Percentiles rank a stretch among this genome's conserved stretches.
Evolutionary conservation across 2,888 invertebrate species (phyloP).

Genomic region (Drosophila anceps): DNA sequence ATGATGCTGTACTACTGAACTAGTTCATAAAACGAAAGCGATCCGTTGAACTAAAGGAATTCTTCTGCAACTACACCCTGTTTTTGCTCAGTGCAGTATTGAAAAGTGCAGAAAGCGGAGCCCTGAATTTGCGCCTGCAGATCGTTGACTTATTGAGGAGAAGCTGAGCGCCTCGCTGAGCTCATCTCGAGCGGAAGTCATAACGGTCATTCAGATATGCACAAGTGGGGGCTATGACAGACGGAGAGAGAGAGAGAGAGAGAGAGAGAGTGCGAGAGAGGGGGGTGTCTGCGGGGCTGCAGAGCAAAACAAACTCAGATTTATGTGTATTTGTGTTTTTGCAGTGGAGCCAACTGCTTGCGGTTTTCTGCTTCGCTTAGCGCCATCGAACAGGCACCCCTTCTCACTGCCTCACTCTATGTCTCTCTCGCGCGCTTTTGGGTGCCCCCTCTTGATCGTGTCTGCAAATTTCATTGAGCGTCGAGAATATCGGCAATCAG

Average conservation of each 20-base stretch:
- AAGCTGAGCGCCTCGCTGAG: conserved; percentile 26
- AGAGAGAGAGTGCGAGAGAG: too few relatives aligned
- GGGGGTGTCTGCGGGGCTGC: background rate
- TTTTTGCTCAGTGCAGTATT: conserved; percentile 36
- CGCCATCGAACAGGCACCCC: conserved; percentile 49
- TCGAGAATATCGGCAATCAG: conserved; percentile 73
- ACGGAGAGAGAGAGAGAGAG: background rate
- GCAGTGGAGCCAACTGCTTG: conserved; percentile 11
- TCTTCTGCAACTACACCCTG: background rate
- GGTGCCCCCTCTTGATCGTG: conserved; percentile 1
- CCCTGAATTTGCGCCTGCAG: conserved; percentile 30
- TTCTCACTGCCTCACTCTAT: background rate
- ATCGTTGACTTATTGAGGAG: conserved; percentile 58
- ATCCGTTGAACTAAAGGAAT: too few relatives aligned
- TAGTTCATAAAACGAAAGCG: background rate
- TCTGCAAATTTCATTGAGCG: conserved; percentile 68
- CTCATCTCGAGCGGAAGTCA: conserved; percentile 70
- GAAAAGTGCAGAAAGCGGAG: conserved; percentile 39
- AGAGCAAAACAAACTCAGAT: conserved; percentile 38
- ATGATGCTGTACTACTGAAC: background rate
- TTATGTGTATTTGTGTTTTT: conserved; percentile 31
- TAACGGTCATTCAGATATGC: conserved; percentile 62
- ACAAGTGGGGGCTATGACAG: background rate
- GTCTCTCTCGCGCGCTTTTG: background rate
- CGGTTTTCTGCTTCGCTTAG: conserved; percentile 71